Evolutionary conservation across 2,113 vertebrate species (phyloP), one percentile per base, ranked within the genome.

Genomic region (Chaenogobius annularis): DNA sequence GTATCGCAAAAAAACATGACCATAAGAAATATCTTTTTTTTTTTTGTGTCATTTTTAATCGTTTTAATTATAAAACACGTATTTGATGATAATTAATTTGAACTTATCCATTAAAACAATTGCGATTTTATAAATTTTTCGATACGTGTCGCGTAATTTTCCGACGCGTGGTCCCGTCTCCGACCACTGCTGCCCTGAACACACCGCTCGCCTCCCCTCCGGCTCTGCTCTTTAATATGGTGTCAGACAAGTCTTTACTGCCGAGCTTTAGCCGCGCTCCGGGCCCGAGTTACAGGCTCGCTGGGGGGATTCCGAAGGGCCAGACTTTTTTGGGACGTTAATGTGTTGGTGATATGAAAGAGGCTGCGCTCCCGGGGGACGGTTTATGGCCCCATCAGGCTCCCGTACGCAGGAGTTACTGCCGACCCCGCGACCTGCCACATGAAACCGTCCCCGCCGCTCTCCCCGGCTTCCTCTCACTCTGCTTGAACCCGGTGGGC

Each of bases 381-480:
- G 79, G 85, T 94, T 93, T 93, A 93, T 90, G 89, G 86, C 84
- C 89, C 90, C 92, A 90, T 90, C 92, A 93, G 92, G 92, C 90
- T 91, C 90, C 91, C 89, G 75, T 77, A 50, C 88, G 83, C 90
- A 93, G 89, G 85, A 85, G 90, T 92, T 90, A 91, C 90, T 91
- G 87, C 91, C 92, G 87, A 92, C 91, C 91, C 88, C 68, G 23
- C 91, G 92, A 88, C 93, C 91, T 74, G 79, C 81, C 90, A 90
- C 91, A 90, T 88, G 91, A 90, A 89, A 92, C 78, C 74, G 89
- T 88, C 89, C n/a, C 85, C 85, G 77, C 85, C 84, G 85, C 83
- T 85, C 88, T 31, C 81, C 70, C 2, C n/a, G n/a, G 47, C 61
- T 75, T 52, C 78, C 50, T 76, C 67, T 63, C 5, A 63, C 54